Base-by-base conservation (phyloP, 1,140 invertebrate species). In the Orchestia grillus region DNA sequence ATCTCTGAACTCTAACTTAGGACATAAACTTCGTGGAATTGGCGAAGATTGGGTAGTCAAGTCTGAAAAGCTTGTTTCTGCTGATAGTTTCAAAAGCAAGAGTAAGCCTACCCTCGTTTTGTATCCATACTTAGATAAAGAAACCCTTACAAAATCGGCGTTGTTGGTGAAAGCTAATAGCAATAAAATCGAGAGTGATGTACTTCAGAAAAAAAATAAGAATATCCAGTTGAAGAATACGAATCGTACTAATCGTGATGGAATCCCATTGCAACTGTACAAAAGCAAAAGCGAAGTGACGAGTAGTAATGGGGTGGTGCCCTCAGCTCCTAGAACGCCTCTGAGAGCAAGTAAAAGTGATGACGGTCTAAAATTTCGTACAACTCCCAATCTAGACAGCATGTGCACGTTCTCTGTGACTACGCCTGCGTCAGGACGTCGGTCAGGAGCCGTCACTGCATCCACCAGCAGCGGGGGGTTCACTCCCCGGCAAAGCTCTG, bases 281-380 rank as follows among this genome's bases (percentile, higher is more conserved):
- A 94, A 94, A 40, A 94, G 92, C 92, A 94, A 94, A 36, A 94
- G 92, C 44, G 92, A 94, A 47, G 44, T 94, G 1, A 94, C 11
- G 8, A 44, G 44, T 47, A 44, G 92, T 40, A 4, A 44, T 44
- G 15, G 0, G 8, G 92, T 42, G 43, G 11, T 47, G 40, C 43
- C 41, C 6, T 47, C 92, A 6, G 44, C 44, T 3, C 44, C 92
- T 47, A 40, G 92, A 45, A 94, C 92, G 44, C 92, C 92, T 94
- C 43, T 94, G 36, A 47, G 44, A 94, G 44, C 44, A 40, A 94
- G 92, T 40, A 44, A 47, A 47, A 44, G 11, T 28, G 92, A 94
- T 19, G 44, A 45, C 8, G 1, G 44, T 45, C 43, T 94, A 4
- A 94, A 94, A 44, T 94, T 94, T 45, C 8, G 6, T 40, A 94